Evolutionary conservation across 1,140 invertebrate species (phyloP), one percentile per base, ranked within the genome.

Genomic region (Pachypsylla venusta): DNA sequence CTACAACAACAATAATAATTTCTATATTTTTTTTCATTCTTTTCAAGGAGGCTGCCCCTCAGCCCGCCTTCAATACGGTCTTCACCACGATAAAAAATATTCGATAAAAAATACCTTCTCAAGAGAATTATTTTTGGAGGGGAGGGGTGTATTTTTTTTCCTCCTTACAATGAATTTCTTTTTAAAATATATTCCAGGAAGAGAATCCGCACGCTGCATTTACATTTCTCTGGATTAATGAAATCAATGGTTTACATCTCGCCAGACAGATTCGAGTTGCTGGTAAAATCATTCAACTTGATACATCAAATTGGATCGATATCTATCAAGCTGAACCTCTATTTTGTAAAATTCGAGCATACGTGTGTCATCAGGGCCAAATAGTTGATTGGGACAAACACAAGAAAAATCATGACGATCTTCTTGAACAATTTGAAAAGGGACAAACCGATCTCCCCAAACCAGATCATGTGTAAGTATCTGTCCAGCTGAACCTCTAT

Each of bases 191-290:
- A 60, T 65, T 62, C 20, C 62, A 77, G 74, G 62, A 60, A 39
- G 71, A 74, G 56, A 71, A 75, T 53, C 72, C 73, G 13, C 64
- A 66, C 2, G 73, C 71, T n/a, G 70, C 76, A 0, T 73, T 75
- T 66, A 73, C 74, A 25, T 77, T 77, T 58, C 62, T 76, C 0
- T 77, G 76, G 75, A 71, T 74, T 26, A 69, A 72, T 2, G 55
- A 27, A 5, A 2, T 24, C 14, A 25, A 56, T 4, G n/a, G 55
- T n/a, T 30, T 25, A n/a, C 25, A 35, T 25, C 59, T 54, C 2
- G 28, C 59, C 26, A 57, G 59, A 10, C 60, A 75, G 71, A 71
- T 74, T 2, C 68, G 74, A 40, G 64, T 74, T 7, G 71, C 75
- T 64, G 75, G 75, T 14, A 59, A 28, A 2, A 64, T 74, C n/a